A percentile compares a stretch with the other conserved stretches of the same genome.
phyloP scores from a whole-genome alignment of 2,888 invertebrate genomes.

The Drosophila birchii region DNA sequence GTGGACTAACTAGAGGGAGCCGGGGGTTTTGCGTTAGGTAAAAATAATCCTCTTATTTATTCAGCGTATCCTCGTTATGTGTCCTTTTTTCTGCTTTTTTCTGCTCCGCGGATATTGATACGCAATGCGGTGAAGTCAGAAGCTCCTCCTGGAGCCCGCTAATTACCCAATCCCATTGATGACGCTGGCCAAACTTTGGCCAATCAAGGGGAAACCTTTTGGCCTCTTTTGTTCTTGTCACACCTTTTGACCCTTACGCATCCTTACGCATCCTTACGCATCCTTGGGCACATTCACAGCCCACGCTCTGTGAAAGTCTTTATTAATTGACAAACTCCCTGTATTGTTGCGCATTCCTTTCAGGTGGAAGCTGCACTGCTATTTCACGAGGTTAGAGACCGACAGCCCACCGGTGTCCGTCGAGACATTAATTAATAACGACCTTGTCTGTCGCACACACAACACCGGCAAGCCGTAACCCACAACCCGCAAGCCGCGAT shows the following conservation, averaged over 20 bases:
- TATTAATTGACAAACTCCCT: slow-evolving; percentile 40
- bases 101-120: slow-evolving; percentile 4
- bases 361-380: slow-evolving; percentile 78
- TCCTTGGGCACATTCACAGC: slow-evolving; percentile 1
- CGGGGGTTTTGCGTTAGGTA: slow-evolving; percentile 1
- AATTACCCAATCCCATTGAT: slow-evolving; percentile 40
- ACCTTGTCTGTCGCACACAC: slow-evolving; percentile 52
- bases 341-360: slow-evolving; percentile 59
- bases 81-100: too few relatives aligned
- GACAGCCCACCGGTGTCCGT: slow-evolving; percentile 36
- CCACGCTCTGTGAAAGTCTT: slow-evolving; percentile 16
- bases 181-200: slow-evolving; percentile 25
- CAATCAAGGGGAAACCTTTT: slow-evolving; percentile 27
- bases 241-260: slow-evolving; percentile 25
- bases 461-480: not conserved
- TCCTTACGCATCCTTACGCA: slow-evolving; percentile 15
- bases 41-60: slow-evolving; percentile 14
- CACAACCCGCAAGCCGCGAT: not conserved
- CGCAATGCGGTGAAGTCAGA: not conserved
- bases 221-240: slow-evolving; percentile 24
- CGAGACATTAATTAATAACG: slow-evolving; percentile 79
- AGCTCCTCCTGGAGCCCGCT: slow-evolving; percentile 1
- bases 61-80: too few relatives aligned
- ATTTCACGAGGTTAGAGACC: slow-evolving; percentile 78
- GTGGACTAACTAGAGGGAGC: not conserved